Conservation (phyloP, 2,113 vertebrate genomes). For the Spea multiplicata region DNA sequence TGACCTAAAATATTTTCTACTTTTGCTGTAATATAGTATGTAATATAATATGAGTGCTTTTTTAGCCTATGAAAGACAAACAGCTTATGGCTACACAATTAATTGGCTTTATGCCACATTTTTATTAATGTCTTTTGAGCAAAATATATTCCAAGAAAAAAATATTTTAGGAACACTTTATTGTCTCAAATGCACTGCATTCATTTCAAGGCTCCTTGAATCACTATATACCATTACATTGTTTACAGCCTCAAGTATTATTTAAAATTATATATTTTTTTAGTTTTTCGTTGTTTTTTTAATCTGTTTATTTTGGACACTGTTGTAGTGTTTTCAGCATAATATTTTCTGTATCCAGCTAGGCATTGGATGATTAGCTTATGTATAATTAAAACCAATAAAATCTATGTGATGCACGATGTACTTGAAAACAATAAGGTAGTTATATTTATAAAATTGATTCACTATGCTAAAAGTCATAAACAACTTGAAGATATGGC, state of each 20-base stretch:
- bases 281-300: conserved; percentile 12
- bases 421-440: not conserved
- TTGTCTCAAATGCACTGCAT: conserved; percentile 7
- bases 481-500: conserved; percentile 10
- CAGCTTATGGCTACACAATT: not conserved
- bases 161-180: conserved; percentile 11
- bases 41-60: not conserved
- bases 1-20: too few species aligned
- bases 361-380: conserved; percentile 9
- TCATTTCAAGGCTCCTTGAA: conserved; percentile 13
- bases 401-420: too few species aligned
- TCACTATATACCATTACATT: not conserved
- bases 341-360: conserved; percentile 4
- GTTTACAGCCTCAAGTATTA: conserved; percentile 16
- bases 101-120: conserved; percentile 1
- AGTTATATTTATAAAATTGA: conserved; percentile 30
- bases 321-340: not conserved
- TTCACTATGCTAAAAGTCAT: conserved; percentile 17
- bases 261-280: conserved; percentile 27
- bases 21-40: too few species aligned
- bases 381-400: conserved; percentile 18
- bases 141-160: not conserved
- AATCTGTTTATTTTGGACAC: conserved; percentile 30
- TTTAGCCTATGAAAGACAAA: not conserved
- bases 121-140: not conserved